Evolutionary conservation across 2,113 vertebrate species (phyloP).

Genomic region (Chrysochloris asiatica): DNA sequence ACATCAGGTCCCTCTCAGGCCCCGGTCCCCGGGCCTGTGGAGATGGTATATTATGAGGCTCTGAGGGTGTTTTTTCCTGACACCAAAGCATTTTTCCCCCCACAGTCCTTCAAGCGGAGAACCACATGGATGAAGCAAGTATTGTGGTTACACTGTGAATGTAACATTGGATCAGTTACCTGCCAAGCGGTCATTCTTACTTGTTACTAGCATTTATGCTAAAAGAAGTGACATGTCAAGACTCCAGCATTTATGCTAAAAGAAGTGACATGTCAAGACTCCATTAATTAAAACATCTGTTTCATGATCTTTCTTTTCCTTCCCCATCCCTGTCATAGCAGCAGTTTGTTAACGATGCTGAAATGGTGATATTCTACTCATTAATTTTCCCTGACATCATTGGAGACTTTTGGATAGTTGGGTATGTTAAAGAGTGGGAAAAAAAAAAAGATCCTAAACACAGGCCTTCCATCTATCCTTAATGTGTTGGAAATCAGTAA

Average conservation of each 20-base stretch:
- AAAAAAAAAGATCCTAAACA: too few relatives aligned
- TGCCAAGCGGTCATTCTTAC: constrained; percentile 78
- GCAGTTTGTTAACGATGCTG: constrained; percentile 78
- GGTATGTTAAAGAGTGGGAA: too few relatives aligned
- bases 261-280: constrained; percentile 72
- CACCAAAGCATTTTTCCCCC: constrained; percentile 13
- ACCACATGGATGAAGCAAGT: neutral
- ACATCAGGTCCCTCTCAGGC: too few relatives aligned
- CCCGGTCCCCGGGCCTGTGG: neutral
- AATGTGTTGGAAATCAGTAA: too few relatives aligned
- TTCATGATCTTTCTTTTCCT: constrained; percentile 66
- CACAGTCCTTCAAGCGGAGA: constrained; percentile 36
- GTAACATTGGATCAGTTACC: constrained; percentile 68
- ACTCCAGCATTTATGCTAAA: constrained; percentile 75
- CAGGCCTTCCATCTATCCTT: too few relatives aligned
- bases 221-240: too few relatives aligned
- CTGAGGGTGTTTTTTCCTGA: neutral
- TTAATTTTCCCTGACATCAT: constrained; percentile 81
- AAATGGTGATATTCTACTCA: constrained; percentile 68
- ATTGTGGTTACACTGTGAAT: constrained; percentile 20
- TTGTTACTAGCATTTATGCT: constrained; percentile 79
- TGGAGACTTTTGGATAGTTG: constrained; percentile 76
- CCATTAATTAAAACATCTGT: constrained; percentile 82
- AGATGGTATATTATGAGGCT: neutral
- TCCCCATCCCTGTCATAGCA: constrained; percentile 71